phyloP scores from a whole-genome alignment of 2,797 vertebrate species.

The Anguilla obscura region DNA sequence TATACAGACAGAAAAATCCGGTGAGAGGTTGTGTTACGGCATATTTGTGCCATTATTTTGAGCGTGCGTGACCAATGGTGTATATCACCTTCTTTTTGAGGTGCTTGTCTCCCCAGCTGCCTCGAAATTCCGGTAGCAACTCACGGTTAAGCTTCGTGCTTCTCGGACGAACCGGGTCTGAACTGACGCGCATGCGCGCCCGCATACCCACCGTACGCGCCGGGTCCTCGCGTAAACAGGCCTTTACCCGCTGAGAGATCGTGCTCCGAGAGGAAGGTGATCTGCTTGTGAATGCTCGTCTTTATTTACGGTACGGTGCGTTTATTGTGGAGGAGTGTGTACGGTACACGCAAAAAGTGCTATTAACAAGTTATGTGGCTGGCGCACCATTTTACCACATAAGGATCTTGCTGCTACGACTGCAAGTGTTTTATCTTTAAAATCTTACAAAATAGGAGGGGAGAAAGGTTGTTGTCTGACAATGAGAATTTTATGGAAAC shows the following conservation, averaged over 20 bases:
- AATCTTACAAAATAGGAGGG: constrained; percentile 53
- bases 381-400: constrained; percentile 70
- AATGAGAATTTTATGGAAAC: constrained; percentile 67
- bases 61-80: background rate
- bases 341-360: constrained; percentile 79
- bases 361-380: constrained; percentile 74
- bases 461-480: constrained; percentile 49
- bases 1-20: background rate
- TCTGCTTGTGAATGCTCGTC: constrained; percentile 63
- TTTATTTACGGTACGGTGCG: constrained; percentile 61
- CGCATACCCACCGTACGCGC: background rate
- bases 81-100: constrained; percentile 10
- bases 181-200: background rate
- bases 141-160: constrained; percentile 4
- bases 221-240: constrained; percentile 37
- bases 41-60: background rate
- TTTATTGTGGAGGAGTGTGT: constrained; percentile 73
- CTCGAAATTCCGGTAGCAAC: background rate
- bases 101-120: constrained; percentile 17
- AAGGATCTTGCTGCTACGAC: constrained; percentile 78
- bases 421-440: constrained; percentile 65
- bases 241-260: constrained; percentile 50
- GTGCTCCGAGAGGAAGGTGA: constrained; percentile 59
- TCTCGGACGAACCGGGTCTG: constrained; percentile 4
- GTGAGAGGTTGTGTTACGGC: background rate